Conservation (phyloP, 2,113 vertebrate species). For the Rhinopomastus cyanomelas region DNA sequence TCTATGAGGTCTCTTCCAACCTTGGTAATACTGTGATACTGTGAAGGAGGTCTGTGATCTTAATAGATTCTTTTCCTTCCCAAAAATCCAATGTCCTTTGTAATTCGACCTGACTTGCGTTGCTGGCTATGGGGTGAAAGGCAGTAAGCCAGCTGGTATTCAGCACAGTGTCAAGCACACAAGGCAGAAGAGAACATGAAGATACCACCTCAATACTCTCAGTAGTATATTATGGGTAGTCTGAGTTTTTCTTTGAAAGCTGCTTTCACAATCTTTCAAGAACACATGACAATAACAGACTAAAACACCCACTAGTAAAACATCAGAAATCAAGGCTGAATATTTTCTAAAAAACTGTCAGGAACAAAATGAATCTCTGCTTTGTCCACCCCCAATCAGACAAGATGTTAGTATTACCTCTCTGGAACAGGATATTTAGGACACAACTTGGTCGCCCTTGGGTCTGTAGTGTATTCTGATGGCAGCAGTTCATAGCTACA, state of each 20-base stretch:
- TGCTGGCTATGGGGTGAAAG: neutral
- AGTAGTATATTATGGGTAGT: neutral
- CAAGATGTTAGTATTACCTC: conserved; percentile 80
- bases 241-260: neutral
- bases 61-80: neutral
- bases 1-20: no score
- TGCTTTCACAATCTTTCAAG: neutral
- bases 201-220: neutral
- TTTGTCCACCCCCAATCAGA: conserved; percentile 3
- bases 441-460: conserved; percentile 82
- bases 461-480: conserved; percentile 83
- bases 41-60: no score
- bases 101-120: neutral
- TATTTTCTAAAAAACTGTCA: neutral
- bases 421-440: conserved; percentile 94
- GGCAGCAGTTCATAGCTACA: conserved; percentile 88
- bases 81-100: neutral
- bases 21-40: no score
- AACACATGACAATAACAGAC: neutral
- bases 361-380: neutral
- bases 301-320: conserved; percentile 5
- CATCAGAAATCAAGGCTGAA: neutral
- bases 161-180: neutral
- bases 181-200: neutral
- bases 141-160: neutral